phyloP scores from a whole-genome alignment of 2,113 vertebrate species.

The Turnix velox region DNA sequence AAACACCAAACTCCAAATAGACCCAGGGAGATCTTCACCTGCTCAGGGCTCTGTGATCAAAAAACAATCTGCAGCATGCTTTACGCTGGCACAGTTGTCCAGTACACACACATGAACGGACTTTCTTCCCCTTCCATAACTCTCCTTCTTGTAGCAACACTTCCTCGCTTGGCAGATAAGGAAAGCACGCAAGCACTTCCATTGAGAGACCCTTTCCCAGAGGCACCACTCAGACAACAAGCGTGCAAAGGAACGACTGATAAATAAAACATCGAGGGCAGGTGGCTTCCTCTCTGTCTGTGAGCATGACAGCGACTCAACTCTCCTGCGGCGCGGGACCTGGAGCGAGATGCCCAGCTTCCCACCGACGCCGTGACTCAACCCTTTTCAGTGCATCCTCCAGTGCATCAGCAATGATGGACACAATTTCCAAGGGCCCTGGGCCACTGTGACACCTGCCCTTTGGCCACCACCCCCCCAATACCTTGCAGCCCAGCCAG shows the following conservation, averaged over 20 bases:
- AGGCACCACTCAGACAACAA: neutral
- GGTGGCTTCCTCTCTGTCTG: neutral
- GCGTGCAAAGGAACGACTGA: neutral
- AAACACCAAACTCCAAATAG: neutral
- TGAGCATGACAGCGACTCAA: neutral
- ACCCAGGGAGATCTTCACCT: neutral
- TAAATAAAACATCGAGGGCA: neutral
- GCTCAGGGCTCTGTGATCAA: rapidly evolving
- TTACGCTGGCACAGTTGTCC: neutral
- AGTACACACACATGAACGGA: rapidly evolving
- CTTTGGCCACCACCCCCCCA: neutral
- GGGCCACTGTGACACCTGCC: neutral
- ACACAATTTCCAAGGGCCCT: neutral
- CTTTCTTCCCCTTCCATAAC: neutral
- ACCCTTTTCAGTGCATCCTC: neutral
- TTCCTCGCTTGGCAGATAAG: neutral
- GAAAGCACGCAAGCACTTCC: neutral
- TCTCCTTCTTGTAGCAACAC: neutral
- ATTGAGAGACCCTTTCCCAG: neutral
- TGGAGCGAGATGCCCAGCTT: neutral
- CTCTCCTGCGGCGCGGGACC: neutral
- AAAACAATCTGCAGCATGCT: neutral
- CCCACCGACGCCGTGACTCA: constrained; percentile 35
- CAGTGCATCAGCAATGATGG: neutral
- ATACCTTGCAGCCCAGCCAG: neutral